Percentiles rank a stretch among this genome's conserved stretches.
phyloP scores from a whole-genome alignment of 2,888 invertebrate genomes.

The Theodoxus fluviatilis region DNA sequence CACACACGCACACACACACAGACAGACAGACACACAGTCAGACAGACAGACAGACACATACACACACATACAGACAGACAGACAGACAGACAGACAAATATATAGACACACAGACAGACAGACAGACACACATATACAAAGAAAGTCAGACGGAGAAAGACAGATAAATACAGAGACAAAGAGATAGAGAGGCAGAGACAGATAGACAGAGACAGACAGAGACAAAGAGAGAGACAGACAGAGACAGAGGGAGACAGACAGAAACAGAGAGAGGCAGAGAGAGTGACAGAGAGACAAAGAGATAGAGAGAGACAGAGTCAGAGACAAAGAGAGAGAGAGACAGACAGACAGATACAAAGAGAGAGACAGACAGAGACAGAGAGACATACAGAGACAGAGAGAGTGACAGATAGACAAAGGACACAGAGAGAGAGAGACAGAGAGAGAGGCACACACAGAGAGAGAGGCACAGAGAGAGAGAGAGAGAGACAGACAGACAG shows the following conservation, averaged over 20 bases:
- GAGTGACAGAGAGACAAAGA: neutral
- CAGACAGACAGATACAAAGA: neutral
- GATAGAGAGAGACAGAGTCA: neutral
- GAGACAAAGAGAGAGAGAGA: neutral
- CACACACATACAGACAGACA: constrained; percentile 21
- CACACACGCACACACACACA: constrained; percentile 20
- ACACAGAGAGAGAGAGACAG: constrained; percentile 24
- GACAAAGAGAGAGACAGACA: neutral
- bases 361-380: constrained; percentile 1
- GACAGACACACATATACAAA: constrained; percentile 4
- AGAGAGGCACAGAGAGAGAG: constrained; percentile 8
- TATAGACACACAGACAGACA: constrained; percentile 12
- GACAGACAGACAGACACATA: constrained; percentile 25
- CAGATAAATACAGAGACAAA: neutral
- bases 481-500: neutral
- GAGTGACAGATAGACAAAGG: constrained; percentile 1
- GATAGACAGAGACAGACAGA: neutral
- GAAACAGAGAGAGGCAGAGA: neutral
- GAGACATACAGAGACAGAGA: constrained; percentile 20
- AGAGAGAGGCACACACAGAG: constrained; percentile 24
- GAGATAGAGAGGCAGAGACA: neutral
- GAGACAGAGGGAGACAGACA: neutral
- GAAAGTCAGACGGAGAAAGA: neutral
- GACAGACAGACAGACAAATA: constrained; percentile 22
- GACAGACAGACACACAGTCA: constrained; percentile 25